Conservation (phyloP, 2,888 invertebrate genomes). For the Panorpa germanica region DNA sequence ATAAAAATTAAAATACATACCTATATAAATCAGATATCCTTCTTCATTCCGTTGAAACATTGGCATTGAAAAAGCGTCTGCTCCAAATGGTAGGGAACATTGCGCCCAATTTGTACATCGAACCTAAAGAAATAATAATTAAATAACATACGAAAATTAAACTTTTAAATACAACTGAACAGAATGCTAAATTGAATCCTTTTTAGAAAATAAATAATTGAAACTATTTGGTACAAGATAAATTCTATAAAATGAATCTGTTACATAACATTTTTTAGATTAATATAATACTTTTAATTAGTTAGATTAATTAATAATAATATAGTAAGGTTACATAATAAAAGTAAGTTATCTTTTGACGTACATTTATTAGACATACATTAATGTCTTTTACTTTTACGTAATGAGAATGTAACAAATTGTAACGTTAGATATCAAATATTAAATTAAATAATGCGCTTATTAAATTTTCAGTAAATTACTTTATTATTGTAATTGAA, state of each 20-base stretch:
- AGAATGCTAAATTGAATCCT: too few species aligned
- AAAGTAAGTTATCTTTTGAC: too few species aligned
- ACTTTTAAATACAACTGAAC: too few species aligned
- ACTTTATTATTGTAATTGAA: too few species aligned
- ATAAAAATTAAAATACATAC: conserved; percentile 31
- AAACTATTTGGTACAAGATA: too few species aligned
- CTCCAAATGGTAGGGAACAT: conserved; percentile 48
- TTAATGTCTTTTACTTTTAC: too few species aligned
- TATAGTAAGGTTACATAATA: conserved; percentile 15
- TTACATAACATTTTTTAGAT: too few species aligned
- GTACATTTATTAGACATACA: too few species aligned
- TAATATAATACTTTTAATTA: not conserved
- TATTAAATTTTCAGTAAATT: conserved; percentile 4
- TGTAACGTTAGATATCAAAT: too few species aligned
- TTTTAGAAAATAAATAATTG: too few species aligned
- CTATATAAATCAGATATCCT: conserved; percentile 57
- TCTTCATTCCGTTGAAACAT: conserved; percentile 62
- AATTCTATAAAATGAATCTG: too few species aligned
- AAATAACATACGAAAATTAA: conserved; percentile 1
- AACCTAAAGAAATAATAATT: conserved; percentile 18
- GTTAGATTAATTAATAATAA: not conserved
- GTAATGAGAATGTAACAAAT: too few species aligned
- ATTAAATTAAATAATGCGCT: conserved; percentile 1
- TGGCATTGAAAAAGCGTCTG: conserved; percentile 61
- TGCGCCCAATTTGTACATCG: conserved; percentile 58